phyloP scores from a whole-genome alignment of 2,888 invertebrate genomes.

The Ormyrus thymus region DNA sequence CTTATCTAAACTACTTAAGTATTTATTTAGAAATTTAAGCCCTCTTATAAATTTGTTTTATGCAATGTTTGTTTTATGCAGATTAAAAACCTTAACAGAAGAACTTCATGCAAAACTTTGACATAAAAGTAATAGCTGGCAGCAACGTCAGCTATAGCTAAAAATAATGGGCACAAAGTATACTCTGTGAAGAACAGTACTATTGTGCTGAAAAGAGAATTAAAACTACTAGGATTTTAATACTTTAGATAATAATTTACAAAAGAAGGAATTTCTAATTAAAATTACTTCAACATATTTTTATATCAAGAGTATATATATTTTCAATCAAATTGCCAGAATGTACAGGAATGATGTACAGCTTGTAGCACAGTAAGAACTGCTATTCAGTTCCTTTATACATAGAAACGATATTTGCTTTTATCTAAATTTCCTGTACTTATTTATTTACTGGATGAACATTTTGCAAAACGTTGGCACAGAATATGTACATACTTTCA shows the following conservation, averaged over 20 bases:
- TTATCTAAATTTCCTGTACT: slow-evolving; percentile 47
- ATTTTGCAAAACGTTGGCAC: slow-evolving; percentile 38
- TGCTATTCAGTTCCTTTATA: slow-evolving; percentile 37
- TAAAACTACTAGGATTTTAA: slow-evolving; percentile 41
- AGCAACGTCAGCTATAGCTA: slow-evolving; percentile 40
- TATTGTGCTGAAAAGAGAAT: slow-evolving; percentile 29
- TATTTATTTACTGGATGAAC: slow-evolving; percentile 34
- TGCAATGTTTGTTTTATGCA: slow-evolving; percentile 58
- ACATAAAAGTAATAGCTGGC: slow-evolving; percentile 63
- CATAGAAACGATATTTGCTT: slow-evolving; percentile 35
- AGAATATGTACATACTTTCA: slow-evolving; percentile 47
- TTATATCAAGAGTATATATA: slow-evolving; percentile 40
- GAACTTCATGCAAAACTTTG: slow-evolving; percentile 69
- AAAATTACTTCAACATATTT: slow-evolving; percentile 40
- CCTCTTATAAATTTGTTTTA: slow-evolving; percentile 21
- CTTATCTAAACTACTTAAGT: slow-evolving; percentile 8
- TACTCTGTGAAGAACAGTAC: slow-evolving; percentile 33
- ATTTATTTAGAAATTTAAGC: slow-evolving; percentile 15
- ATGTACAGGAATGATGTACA: slow-evolving; percentile 47
- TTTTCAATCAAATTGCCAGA: slow-evolving; percentile 36
- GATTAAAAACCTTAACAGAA: slow-evolving; percentile 68
- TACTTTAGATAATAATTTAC: slow-evolving; percentile 43
- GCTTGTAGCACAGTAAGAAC: slow-evolving; percentile 30
- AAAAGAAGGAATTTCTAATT: slow-evolving; percentile 26
- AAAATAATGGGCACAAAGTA: slow-evolving; percentile 43